Conservation (phyloP, 2,797 vertebrate genomes). For the Catostomus latipinnis region DNA sequence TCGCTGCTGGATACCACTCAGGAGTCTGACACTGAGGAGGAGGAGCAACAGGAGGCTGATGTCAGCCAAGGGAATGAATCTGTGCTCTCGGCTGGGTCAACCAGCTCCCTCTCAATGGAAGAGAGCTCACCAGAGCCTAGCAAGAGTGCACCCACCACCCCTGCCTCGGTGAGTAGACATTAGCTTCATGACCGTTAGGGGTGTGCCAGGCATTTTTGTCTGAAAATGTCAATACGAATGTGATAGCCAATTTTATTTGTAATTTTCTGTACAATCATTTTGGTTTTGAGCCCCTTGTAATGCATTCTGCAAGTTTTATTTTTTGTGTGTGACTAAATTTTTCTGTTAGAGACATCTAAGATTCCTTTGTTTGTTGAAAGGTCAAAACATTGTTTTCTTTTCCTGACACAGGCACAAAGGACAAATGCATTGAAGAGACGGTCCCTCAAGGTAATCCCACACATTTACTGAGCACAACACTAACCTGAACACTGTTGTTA, state of each 20-base stretch:
- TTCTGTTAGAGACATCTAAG: not conserved
- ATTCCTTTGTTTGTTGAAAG: not conserved
- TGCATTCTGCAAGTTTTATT: no score
- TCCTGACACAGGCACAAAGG: slow-evolving; percentile 66
- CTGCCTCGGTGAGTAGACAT: slow-evolving; percentile 70
- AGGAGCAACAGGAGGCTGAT: slow-evolving; percentile 64
- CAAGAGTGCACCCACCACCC: slow-evolving; percentile 63
- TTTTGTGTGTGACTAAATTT: no score
- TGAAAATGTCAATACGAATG: no score
- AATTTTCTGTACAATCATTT: no score
- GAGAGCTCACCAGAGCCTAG: slow-evolving; percentile 84
- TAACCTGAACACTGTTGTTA: not conserved
- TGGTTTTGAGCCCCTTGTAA: no score
- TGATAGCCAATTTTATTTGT: not conserved
- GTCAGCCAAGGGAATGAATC: slow-evolving; percentile 80
- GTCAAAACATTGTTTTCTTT: not conserved
- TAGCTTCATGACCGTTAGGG: no score
- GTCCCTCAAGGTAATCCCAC: slow-evolving; percentile 74
- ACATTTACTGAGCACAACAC: not conserved
- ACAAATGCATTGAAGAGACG: slow-evolving; percentile 72
- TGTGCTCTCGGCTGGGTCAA: slow-evolving; percentile 74
- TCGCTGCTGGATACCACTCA: slow-evolving; percentile 68
- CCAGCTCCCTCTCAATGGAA: slow-evolving; percentile 74
- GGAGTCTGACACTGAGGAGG: slow-evolving; percentile 71
- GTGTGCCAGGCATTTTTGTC: no score